A percentile compares a stretch with the other conserved stretches of the same genome.
These are phyloP conservation scores for Megathymus violae DNA, from an alignment of 1,140 invertebrate genomes.

Conservation along the genomic window DNA sequence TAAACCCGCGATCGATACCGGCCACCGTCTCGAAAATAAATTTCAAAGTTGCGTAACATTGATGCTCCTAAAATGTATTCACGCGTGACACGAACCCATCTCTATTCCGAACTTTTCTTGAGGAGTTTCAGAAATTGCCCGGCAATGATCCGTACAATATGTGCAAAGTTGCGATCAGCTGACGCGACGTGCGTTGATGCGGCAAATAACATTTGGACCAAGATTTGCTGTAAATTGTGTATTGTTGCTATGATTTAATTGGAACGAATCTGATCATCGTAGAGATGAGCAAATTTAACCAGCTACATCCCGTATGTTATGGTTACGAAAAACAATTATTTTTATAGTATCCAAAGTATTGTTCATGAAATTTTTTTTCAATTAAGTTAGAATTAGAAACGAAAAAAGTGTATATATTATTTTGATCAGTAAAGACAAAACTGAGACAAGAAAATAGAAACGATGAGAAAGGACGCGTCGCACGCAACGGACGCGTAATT, in stretches of 20 bases:
- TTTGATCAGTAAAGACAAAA: not conserved
- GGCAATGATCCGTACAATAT: conserved; percentile 37
- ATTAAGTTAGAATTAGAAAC: too few relatives aligned
- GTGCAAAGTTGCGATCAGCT: conserved; percentile 32
- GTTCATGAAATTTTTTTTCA: too few relatives aligned
- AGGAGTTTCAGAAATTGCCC: conserved; percentile 23
- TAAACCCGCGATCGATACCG: too few relatives aligned
- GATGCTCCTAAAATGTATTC: conserved; percentile 12
- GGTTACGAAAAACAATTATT: too few relatives aligned
- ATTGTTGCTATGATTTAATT: not conserved
- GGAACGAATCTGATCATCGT: too few relatives aligned
- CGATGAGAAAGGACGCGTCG: conserved; percentile 1
- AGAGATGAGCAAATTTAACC: too few relatives aligned
- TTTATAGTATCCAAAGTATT: too few relatives aligned
- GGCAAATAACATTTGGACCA: conserved; percentile 18
- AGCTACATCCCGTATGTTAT: too few relatives aligned
- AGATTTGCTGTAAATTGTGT: not conserved
- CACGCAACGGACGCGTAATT: conserved; percentile 17
- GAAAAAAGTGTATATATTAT: too few relatives aligned
- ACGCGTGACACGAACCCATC: conserved; percentile 13
- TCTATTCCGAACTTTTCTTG: conserved; percentile 17
- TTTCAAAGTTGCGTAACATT: not conserved
- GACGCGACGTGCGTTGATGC: conserved; percentile 25
- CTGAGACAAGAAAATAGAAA: conserved; percentile 9
- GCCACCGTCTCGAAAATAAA: not conserved